A percentile compares a stretch with the other conserved stretches of the same genome.
Conservation (phyloP, 2,113 vertebrate genomes). For the Paedocypris sp. region DNA sequence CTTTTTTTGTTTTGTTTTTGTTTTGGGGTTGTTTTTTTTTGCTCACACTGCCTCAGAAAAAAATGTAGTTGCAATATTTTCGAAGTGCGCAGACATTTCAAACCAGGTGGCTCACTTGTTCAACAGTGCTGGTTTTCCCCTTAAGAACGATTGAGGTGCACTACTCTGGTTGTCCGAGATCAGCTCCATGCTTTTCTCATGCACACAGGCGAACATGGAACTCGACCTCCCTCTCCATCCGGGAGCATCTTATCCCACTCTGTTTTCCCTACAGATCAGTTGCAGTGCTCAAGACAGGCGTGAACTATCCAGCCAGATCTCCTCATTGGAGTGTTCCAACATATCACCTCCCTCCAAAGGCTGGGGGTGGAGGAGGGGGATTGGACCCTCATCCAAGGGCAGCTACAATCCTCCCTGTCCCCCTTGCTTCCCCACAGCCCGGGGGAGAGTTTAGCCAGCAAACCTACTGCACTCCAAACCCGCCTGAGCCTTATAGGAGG, state of each 20-base stretch:
- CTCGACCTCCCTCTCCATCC: too few species aligned
- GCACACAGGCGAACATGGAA: too few species aligned
- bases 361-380: slow-evolving; percentile 35
- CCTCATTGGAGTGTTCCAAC: slow-evolving; percentile 48
- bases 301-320: not conserved
- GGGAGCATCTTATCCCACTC: too few species aligned
- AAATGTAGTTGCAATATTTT: slow-evolving; percentile 1
- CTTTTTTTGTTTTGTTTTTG: slow-evolving; percentile 35
- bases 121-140: not conserved
- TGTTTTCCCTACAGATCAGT: too few species aligned
- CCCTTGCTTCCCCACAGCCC: slow-evolving; percentile 32
- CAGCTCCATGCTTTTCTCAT: too few species aligned
- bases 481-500: slow-evolving; percentile 29
- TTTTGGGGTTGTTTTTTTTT: slow-evolving; percentile 4
- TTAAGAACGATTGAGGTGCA: not conserved
- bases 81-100: not conserved
- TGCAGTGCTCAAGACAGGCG: too few species aligned
- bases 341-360: slow-evolving; percentile 53
- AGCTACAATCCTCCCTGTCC: slow-evolving; percentile 61
- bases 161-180: not conserved
- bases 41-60: not conserved
- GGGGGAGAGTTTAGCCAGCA: slow-evolving; percentile 58
- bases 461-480: slow-evolving; percentile 46
- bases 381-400: slow-evolving; percentile 54
- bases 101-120: not conserved